Percentiles rank a stretch among this genome's conserved stretches.
These are phyloP conservation scores for Noctua pronuba DNA, from an alignment of 2,888 invertebrate species.

Conservation along the genomic window DNA sequence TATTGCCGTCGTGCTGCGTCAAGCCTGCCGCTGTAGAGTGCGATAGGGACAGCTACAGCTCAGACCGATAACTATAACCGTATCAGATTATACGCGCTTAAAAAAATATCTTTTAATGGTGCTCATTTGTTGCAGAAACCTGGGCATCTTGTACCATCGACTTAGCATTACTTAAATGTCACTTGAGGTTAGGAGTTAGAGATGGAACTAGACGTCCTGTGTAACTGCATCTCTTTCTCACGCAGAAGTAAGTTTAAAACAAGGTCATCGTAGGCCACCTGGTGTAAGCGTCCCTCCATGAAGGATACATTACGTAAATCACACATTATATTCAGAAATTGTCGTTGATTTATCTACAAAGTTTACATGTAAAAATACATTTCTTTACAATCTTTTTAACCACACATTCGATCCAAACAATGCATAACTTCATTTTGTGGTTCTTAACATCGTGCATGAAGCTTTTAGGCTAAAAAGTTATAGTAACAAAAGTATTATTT, in stretches of 20 bases:
- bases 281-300: neutral
- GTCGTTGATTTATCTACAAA: conserved; percentile 51
- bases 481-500: neutral
- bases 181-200: neutral
- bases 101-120: too few species aligned
- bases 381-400: conserved; percentile 56
- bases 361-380: conserved; percentile 68
- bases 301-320: conserved; percentile 11
- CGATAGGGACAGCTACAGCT: too few species aligned
- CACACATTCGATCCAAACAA: conserved; percentile 5
- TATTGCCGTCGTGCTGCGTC: too few species aligned
- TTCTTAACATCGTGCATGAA: neutral
- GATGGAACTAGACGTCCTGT: neutral
- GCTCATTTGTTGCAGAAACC: too few species aligned
- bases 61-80: too few species aligned
- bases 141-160: neutral
- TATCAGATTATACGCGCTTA: too few species aligned
- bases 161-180: neutral
- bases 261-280: neutral
- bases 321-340: conserved; percentile 31
- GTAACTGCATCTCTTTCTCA: neutral
- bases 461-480: neutral
- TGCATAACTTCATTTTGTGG: neutral
- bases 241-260: neutral
- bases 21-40: too few species aligned